Evolutionary conservation across 2,888 invertebrate species (phyloP).

Genomic region (Suillia variegata): DNA sequence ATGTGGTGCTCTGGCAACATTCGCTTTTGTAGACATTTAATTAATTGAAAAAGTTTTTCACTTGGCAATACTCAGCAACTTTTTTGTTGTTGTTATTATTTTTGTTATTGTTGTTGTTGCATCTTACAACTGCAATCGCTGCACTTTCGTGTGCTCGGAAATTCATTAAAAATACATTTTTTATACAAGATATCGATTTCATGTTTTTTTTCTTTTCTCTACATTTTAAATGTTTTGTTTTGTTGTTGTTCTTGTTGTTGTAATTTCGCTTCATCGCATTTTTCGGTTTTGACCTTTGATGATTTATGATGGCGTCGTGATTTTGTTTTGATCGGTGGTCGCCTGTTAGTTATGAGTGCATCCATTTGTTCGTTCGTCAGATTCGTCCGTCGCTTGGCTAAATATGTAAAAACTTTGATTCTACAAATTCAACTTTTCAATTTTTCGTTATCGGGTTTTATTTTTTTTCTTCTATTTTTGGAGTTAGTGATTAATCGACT

Average conservation of each 20-base stretch:
- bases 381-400: too few relatives aligned
- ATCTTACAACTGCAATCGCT: too few relatives aligned
- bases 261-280: neutral
- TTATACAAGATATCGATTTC: neutral
- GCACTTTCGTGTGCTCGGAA: neutral
- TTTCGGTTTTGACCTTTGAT: constrained; percentile 5
- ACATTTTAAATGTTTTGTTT: neutral
- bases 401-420: neutral
- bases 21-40: constrained; percentile 4
- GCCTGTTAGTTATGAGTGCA: constrained; percentile 12
- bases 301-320: constrained; percentile 18
- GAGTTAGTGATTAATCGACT: too few relatives aligned
- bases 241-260: neutral
- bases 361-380: too few relatives aligned
- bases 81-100: too few relatives aligned
- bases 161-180: neutral
- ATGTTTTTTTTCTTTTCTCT: neutral
- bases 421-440: too few relatives aligned
- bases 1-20: constrained; percentile 1
- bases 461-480: too few relatives aligned
- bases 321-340: constrained; percentile 14
- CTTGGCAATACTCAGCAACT: neutral
- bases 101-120: too few relatives aligned
- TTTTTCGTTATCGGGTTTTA: too few relatives aligned
- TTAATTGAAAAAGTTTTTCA: neutral